phyloP scores from a whole-genome alignment of 2,797 vertebrate species.

The Anabas testudineus region DNA sequence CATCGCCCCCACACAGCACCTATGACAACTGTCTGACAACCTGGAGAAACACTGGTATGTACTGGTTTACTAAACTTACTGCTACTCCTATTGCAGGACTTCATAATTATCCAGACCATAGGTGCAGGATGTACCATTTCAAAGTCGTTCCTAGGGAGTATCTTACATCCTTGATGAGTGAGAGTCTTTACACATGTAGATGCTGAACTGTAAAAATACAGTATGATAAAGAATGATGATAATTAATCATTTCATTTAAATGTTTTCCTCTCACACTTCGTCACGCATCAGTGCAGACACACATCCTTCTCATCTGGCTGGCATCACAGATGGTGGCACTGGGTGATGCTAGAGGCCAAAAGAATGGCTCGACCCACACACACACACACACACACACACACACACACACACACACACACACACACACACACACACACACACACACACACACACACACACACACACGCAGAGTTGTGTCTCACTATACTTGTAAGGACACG shows the following conservation, averaged over 20 bases:
- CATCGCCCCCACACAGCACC: too few species aligned
- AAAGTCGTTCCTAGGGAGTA: too few species aligned
- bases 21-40: too few species aligned
- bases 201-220: background rate
- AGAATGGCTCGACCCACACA: constrained; percentile 45
- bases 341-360: constrained; percentile 69
- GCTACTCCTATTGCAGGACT: too few species aligned
- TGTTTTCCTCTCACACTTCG: constrained; percentile 1
- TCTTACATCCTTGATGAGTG: constrained; percentile 3
- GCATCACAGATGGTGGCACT: constrained; percentile 71
- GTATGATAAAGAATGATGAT: background rate
- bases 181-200: background rate
- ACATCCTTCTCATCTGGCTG: constrained; percentile 46
- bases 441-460: constrained; percentile 10
- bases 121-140: too few species aligned
- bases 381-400: constrained; percentile 33
- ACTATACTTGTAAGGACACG: too few species aligned
- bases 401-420: constrained; percentile 5
- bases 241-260: background rate
- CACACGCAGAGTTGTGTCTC: too few species aligned
- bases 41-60: too few species aligned
- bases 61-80: too few species aligned
- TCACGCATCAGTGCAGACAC: constrained; percentile 10
- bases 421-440: constrained; percentile 32
- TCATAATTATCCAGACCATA: too few species aligned